These are phyloP conservation scores for Schizotus pectinicornis DNA, from an alignment of 2,888 invertebrate species.

Conservation along the genomic window DNA sequence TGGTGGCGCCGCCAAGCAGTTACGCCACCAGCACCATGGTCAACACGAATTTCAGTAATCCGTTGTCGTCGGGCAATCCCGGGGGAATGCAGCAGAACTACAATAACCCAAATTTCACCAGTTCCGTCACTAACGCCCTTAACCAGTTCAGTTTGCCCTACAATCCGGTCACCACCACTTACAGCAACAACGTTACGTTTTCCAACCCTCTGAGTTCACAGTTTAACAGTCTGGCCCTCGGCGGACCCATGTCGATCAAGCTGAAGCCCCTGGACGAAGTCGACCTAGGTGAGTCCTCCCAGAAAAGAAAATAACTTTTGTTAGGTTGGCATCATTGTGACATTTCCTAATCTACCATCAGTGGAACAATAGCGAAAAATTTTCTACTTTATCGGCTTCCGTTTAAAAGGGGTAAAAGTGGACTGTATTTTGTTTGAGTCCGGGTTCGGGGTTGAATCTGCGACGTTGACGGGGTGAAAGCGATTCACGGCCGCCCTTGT, in stretches of 20 bases:
- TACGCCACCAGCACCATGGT: constrained; percentile 60
- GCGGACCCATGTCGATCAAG: constrained; percentile 65
- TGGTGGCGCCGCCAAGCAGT: constrained; percentile 61
- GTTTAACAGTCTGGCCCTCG: constrained; percentile 61
- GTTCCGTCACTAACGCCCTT: constrained; percentile 57
- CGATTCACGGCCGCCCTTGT: neutral
- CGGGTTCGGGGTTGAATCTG: neutral
- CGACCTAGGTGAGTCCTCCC: constrained; percentile 64
- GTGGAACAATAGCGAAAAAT: too few relatives aligned
- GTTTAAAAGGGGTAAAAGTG: too few relatives aligned
- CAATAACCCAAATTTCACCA: constrained; percentile 43
- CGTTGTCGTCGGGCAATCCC: constrained; percentile 42
- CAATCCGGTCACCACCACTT: constrained; percentile 51
- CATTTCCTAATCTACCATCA: too few relatives aligned
- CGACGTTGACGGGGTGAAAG: too few relatives aligned
- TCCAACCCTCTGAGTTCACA: constrained; percentile 69
- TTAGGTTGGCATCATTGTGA: too few relatives aligned
- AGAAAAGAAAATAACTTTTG: too few relatives aligned
- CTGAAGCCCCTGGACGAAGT: constrained; percentile 77
- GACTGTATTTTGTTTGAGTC: too few relatives aligned
- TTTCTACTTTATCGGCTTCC: too few relatives aligned
- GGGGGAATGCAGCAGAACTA: too few relatives aligned
- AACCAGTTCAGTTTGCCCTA: constrained; percentile 60
- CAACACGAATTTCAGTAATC: constrained; percentile 64
- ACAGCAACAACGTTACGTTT: constrained; percentile 63